Evolutionary conservation across 2,113 vertebrate species (phyloP).

Genomic region (Bostrychus sinensis): DNA sequence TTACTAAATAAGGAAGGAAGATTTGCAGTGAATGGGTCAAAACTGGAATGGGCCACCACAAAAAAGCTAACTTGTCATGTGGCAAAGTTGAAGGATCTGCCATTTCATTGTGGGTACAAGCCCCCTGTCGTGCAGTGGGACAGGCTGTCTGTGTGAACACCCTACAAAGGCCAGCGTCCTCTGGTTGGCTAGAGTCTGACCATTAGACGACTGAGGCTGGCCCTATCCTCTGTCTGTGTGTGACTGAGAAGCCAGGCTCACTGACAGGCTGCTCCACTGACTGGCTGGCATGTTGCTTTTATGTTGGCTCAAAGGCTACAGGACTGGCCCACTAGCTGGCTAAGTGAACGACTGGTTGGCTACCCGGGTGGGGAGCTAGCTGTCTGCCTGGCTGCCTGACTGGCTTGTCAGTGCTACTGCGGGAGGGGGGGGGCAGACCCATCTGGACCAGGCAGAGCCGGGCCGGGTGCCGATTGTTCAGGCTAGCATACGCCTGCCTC

Average conservation of each 20-base stretch:
- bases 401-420: conserved; percentile 49
- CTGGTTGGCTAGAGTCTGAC: conserved; percentile 66
- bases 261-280: conserved; percentile 61
- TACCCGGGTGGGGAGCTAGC: conserved; percentile 59
- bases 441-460: conserved; percentile 61
- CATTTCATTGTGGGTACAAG: conserved; percentile 68
- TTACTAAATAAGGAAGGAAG: conserved; percentile 36
- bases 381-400: conserved; percentile 57
- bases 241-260: conserved; percentile 59
- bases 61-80: conserved; percentile 67
- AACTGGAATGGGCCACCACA: conserved; percentile 51
- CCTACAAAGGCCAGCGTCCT: conserved; percentile 69
- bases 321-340: conserved; percentile 40
- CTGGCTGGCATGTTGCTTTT: conserved; percentile 58
- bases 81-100: conserved; percentile 60
- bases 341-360: conserved; percentile 69
- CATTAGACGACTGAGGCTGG: conserved; percentile 64
- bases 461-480: conserved; percentile 55
- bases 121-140: conserved; percentile 59
- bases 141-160: conserved; percentile 65
- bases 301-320: conserved; percentile 53
- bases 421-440: conserved; percentile 27
- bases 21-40: conserved; percentile 53
- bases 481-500: conserved; percentile 60
- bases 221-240: conserved; percentile 62